A percentile compares a stretch with the other conserved stretches of the same genome.
Conservation (phyloP, 2,888 invertebrate species). For the Fabriciana adippe region DNA sequence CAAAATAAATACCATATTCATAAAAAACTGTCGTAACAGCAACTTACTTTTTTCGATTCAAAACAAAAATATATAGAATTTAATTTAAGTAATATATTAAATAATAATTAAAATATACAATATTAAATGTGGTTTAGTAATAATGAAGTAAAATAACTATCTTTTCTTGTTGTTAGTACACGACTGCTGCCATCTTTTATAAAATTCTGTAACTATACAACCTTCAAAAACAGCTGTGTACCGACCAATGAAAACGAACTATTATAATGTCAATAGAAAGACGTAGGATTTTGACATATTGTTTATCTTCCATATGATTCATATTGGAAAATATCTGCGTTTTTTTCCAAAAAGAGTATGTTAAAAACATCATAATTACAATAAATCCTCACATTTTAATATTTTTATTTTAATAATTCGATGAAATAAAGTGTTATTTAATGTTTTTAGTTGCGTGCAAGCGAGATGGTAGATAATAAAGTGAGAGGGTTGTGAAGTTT, state of each 20-base stretch:
- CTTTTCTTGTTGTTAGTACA: conserved; percentile 54
- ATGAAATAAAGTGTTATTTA: conserved; percentile 12
- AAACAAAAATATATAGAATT: neutral
- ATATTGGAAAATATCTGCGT: conserved; percentile 29
- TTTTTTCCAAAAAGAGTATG: conserved; percentile 6
- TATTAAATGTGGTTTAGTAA: neutral
- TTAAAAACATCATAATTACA: neutral
- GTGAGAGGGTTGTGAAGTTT: conserved; percentile 52
- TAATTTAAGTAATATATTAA: neutral
- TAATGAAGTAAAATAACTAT: neutral
- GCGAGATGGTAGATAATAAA: conserved; percentile 53
- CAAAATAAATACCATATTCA: conserved; percentile 8
- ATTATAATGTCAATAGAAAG: conserved; percentile 40
- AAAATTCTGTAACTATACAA: conserved; percentile 20
- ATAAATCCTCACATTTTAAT: conserved; percentile 1
- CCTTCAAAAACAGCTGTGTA: conserved; percentile 79
- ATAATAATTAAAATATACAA: neutral
- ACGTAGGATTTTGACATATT: conserved; percentile 50
- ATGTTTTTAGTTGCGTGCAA: conserved; percentile 48
- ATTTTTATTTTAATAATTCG: neutral
- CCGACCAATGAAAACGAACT: conserved; percentile 60
- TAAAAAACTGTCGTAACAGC: conserved; percentile 13
- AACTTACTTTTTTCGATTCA: conserved; percentile 12
- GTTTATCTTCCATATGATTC: conserved; percentile 75
- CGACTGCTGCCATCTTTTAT: conserved; percentile 62